Evolutionary conservation across 2,797 vertebrate species (phyloP).

Genomic region (Ceyx erithaca): DNA sequence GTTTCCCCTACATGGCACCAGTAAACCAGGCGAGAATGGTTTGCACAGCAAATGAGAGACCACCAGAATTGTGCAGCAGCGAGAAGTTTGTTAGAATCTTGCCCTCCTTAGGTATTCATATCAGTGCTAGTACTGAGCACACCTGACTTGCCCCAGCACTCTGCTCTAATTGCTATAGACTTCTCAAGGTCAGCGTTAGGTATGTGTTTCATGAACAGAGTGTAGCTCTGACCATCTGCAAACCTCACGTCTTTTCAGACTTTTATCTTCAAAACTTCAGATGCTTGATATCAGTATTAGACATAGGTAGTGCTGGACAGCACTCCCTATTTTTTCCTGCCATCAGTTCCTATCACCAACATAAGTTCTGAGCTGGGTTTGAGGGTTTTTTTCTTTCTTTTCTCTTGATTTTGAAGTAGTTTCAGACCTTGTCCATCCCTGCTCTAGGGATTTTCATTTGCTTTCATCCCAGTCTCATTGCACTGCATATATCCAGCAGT

Average conservation of each 20-base stretch:
- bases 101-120: background rate
- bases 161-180: background rate
- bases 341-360: background rate
- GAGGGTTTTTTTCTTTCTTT: background rate
- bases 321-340: background rate
- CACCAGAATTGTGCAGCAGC: background rate
- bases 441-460: background rate
- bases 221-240: background rate
- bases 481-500: background rate
- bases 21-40: background rate
- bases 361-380: background rate
- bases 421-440: background rate
- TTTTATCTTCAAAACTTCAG: background rate
- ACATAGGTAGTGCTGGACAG: fast-evolving
- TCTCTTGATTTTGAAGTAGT: background rate
- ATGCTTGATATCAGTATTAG: background rate
- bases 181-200: background rate
- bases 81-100: background rate
- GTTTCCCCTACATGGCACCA: background rate
- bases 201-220: background rate
- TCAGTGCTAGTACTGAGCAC: background rate
- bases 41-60: background rate
- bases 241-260: background rate
- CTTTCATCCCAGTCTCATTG: background rate
- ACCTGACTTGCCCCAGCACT: background rate